phyloP scores from a whole-genome alignment of 2,888 invertebrate species.

The Dasysyrphus tricinctus region DNA sequence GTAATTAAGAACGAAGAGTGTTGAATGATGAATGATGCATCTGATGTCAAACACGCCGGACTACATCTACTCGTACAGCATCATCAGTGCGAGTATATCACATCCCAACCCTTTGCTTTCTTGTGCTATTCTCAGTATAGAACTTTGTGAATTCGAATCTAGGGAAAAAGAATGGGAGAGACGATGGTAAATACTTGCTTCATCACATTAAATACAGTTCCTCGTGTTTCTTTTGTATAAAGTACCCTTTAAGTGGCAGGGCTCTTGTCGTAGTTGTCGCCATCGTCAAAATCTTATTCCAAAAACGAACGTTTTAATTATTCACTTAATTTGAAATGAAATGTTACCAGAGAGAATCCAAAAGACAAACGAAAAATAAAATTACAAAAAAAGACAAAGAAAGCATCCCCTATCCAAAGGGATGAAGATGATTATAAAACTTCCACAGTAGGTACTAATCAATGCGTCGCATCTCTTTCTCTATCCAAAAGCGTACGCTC shows the following conservation, averaged over 20 bases:
- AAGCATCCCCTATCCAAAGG: neutral
- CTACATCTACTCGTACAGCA: neutral
- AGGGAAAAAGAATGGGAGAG: neutral
- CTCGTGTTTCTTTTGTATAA: conserved; percentile 22
- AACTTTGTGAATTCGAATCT: conserved; percentile 15
- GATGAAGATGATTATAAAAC: conserved; percentile 30
- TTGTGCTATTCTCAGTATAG: neutral
- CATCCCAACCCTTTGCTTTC: neutral
- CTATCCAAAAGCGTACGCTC: neutral
- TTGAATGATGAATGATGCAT: conserved; percentile 59
- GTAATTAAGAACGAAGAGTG: conserved; percentile 58
- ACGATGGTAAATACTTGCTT: conserved; percentile 48
- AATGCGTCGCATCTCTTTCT: neutral
- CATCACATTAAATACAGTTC: conserved; percentile 34
- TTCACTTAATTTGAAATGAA: conserved; percentile 36
- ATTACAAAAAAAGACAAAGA: neutral
- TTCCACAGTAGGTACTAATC: conserved; percentile 26
- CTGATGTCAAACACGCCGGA: conserved; percentile 46
- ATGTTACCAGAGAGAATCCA: neutral
- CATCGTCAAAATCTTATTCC: neutral
- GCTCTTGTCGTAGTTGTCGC: neutral
- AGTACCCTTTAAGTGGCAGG: neutral
- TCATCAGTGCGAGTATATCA: neutral
- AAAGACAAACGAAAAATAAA: neutral
- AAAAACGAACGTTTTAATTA: conserved; percentile 52